Evolutionary conservation across 1,140 invertebrate genomes (phyloP).

Genomic region (Frieseomelitta varia): DNA sequence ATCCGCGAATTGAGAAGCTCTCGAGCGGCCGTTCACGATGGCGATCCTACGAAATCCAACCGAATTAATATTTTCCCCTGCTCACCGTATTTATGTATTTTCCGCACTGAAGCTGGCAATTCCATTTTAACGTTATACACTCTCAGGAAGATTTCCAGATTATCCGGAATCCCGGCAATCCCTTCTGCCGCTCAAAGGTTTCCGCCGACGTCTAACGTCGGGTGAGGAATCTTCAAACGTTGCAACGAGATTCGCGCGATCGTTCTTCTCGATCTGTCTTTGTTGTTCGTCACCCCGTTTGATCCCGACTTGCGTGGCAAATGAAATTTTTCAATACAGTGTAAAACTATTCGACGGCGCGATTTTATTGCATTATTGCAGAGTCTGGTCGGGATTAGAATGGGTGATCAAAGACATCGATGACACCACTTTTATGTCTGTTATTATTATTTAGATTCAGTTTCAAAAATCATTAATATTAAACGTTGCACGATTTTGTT

Average conservation of each 20-base stretch:
- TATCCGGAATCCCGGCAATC: constrained; percentile 41
- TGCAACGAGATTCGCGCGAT: constrained; percentile 34
- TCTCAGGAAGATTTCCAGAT: constrained; percentile 44
- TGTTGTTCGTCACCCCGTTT: constrained; percentile 11
- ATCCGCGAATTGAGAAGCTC: too few relatives aligned
- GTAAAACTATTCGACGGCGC: neutral
- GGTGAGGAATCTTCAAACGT: constrained; percentile 36
- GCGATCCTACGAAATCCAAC: neutral
- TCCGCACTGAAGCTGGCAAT: neutral
- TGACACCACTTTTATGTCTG: too few relatives aligned
- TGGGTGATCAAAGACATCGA: too few relatives aligned
- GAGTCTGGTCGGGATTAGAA: neutral
- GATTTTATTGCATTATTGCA: neutral
- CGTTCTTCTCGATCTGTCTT: constrained; percentile 27
- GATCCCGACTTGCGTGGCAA: constrained; percentile 7
- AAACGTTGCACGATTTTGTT: too few relatives aligned
- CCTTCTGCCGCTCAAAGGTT: constrained; percentile 56
- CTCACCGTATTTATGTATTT: too few relatives aligned
- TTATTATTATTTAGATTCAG: too few relatives aligned
- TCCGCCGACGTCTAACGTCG: neutral
- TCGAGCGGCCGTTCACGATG: neutral
- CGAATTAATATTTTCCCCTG: constrained; percentile 26
- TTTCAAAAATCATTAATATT: too few relatives aligned
- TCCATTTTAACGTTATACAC: constrained; percentile 28
- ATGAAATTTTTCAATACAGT: neutral